Evolutionary conservation across 2,888 invertebrate species (phyloP), one percentile per base, ranked within the genome.

Genomic region (Scaeva pyrastri): DNA sequence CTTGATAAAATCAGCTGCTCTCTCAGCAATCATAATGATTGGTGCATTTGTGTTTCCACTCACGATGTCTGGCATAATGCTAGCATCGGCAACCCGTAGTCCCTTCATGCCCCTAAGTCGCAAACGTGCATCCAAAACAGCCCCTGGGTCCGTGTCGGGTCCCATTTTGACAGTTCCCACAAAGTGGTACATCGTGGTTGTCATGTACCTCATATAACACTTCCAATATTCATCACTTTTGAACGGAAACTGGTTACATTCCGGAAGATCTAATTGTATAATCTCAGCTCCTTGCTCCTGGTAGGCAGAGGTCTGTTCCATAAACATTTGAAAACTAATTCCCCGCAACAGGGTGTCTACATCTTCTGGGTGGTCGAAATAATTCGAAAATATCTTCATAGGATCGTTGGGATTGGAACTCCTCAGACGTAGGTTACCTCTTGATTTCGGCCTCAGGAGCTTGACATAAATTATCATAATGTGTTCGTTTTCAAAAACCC

Each of bases 41-140:
- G 97, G 96, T 0, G 96, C 97, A 91, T 97, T 97, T 0, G 96
- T 96, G 91, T 97, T 97, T 5, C 96, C 96, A 89, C 96, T 96
- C 0, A 95, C 94, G 71, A 95, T 94, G 8, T 91, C 93, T 0
- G 96, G 96, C 96, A 97, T 96, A 73, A 97, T 94, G 64, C 96
- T 96, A 0, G 95, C 96, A 90, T 96, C 96, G 0, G 94, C 94
- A 0, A 96, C 95, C 64, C 96, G 93, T 6, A 96, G 91, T 2
- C 94, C 94, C n/a, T 93, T 92, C 0, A 96, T 93, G 0, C 95
- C 95, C 86, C 95, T 93, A 0, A 96, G 95, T 76, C 93, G 94
- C 16, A 96, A 91, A 64, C 94, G 91, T 2, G 94, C 93, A 90
- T 95, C 95, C 0, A 96, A 95, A 0, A 96, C 96, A 0, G 96